These are phyloP conservation scores for Monochamus saltuarius DNA, from an alignment of 1,140 invertebrate species.

Conservation along the genomic window DNA sequence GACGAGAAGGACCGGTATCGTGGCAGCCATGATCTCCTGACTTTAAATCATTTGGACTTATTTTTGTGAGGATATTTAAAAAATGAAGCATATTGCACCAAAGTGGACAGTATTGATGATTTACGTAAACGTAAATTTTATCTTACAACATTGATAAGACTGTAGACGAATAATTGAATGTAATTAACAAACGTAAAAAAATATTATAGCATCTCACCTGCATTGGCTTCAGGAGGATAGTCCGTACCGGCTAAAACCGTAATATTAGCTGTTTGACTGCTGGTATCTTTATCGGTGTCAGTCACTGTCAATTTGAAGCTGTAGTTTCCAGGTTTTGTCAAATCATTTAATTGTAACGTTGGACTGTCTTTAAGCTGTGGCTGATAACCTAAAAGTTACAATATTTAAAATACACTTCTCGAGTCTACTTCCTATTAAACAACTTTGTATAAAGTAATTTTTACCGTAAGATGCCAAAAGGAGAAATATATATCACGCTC, in stretches of 20 bases:
- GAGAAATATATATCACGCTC: conserved; percentile 7
- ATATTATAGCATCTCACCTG: conserved; percentile 52
- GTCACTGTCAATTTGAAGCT: conserved; percentile 91
- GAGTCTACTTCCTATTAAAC: neutral
- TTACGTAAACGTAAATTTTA: too few relatives aligned
- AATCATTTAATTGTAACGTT: conserved; percentile 81
- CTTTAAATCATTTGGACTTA: too few relatives aligned
- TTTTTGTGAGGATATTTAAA: too few relatives aligned
- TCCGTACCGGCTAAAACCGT: conserved; percentile 89
- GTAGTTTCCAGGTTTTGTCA: conserved; percentile 85
- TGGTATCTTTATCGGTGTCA: conserved; percentile 85
- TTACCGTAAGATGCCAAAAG: neutral
- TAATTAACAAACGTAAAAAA: too few relatives aligned
- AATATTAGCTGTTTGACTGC: conserved; percentile 85
- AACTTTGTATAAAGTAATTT: neutral
- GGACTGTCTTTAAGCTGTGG: conserved; percentile 74
- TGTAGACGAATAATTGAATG: too few relatives aligned
- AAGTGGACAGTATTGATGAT: too few relatives aligned
- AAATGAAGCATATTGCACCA: too few relatives aligned
- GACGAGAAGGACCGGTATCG: too few relatives aligned
- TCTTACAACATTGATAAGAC: too few relatives aligned
- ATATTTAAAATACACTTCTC: neutral
- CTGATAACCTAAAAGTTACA: conserved; percentile 77
- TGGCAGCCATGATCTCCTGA: too few relatives aligned
- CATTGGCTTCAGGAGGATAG: conserved; percentile 93